Conservation (phyloP, 2,797 vertebrate species). For the Chelon labrosus region DNA sequence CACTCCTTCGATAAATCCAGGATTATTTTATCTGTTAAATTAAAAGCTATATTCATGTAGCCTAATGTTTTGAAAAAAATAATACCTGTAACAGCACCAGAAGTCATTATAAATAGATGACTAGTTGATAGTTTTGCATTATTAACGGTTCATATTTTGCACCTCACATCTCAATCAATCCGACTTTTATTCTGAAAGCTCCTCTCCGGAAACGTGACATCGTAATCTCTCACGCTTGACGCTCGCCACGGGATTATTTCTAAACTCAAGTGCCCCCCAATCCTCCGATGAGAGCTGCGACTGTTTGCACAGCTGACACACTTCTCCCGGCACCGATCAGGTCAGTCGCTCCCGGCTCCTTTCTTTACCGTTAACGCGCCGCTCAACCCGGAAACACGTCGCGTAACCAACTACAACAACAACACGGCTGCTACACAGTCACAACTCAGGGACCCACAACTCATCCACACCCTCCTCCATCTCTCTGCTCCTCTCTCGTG, state of each 20-base stretch:
- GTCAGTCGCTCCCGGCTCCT: slow-evolving; percentile 39
- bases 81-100: no score
- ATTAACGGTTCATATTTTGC: no score
- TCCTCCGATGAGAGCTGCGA: slow-evolving; percentile 36
- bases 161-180: no score
- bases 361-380: neutral
- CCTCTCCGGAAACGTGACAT: neutral
- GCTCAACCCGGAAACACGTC: neutral
- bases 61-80: no score
- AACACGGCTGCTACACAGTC: slow-evolving; percentile 22
- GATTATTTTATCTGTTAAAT: no score
- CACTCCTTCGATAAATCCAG: no score
- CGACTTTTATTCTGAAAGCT: slow-evolving; percentile 62
- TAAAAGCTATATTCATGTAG: no score
- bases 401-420: slow-evolving; percentile 28
- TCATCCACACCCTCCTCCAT: slow-evolving; percentile 29
- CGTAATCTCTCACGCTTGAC: neutral
- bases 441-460: slow-evolving; percentile 18
- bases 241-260: slow-evolving; percentile 26
- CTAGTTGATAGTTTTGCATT: no score
- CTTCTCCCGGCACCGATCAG: slow-evolving; percentile 58
- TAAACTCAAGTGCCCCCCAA: slow-evolving; percentile 68
- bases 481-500: neutral
- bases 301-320: slow-evolving; percentile 71
- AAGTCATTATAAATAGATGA: no score